Evolutionary conservation across 2,888 invertebrate species (phyloP).

Genomic region (Chesias legatella): DNA sequence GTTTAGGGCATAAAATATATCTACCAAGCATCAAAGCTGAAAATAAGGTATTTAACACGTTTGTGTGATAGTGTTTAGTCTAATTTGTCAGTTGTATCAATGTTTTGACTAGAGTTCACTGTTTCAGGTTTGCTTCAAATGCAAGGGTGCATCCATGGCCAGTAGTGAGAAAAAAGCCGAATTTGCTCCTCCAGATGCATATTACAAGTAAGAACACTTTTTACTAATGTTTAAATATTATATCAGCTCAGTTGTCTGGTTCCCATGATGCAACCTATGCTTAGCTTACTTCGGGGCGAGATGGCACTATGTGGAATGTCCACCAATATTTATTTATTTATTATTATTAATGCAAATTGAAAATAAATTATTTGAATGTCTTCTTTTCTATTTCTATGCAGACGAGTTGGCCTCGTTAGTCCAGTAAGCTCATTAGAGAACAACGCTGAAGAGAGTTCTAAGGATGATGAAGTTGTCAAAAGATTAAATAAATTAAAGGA

Average conservation of each 20-base stretch:
- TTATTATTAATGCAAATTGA: no score
- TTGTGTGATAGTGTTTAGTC: no score
- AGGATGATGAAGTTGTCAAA: conserved; percentile 83
- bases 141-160: conserved; percentile 39
- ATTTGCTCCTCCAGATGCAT: conserved; percentile 75
- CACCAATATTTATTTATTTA: no score
- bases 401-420: not conserved
- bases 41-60: conserved; percentile 83
- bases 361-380: no score
- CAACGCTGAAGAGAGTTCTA: conserved; percentile 35
- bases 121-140: conserved; percentile 63
- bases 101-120: not conserved
- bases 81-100: no score
- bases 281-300: no score
- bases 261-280: no score
- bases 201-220: conserved; percentile 71
- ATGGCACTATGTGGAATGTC: no score
- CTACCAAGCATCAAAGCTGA: conserved; percentile 83
- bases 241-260: no score
- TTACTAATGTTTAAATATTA: no score
- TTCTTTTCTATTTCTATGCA: no score
- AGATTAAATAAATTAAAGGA: conserved; percentile 85
- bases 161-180: conserved; percentile 25
- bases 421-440: not conserved
- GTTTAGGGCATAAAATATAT: conserved; percentile 85